phyloP scores from a whole-genome alignment of 2,888 invertebrate species.

The Plebejus argus region DNA sequence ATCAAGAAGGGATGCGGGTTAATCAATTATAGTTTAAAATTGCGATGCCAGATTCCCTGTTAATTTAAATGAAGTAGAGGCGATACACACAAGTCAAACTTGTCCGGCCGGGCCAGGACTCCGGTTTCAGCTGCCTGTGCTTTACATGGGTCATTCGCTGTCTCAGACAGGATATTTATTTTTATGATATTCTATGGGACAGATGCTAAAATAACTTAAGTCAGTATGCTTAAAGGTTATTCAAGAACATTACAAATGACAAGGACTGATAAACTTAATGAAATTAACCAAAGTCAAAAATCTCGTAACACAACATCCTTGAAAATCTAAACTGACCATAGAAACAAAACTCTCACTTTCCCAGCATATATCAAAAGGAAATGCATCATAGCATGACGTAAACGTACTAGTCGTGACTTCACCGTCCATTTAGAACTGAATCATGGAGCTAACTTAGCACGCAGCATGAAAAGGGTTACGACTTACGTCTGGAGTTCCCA shows the following conservation, averaged over 20 bases:
- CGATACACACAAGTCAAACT: conserved; percentile 12
- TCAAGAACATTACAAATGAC: neutral
- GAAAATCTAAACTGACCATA: neutral
- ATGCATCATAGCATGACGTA: conserved; percentile 21
- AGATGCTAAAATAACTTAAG: conserved; percentile 14
- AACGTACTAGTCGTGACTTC: conserved; percentile 27
- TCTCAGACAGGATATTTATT: neutral
- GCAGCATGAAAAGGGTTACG: neutral
- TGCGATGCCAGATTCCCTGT: neutral
- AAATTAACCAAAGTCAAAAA: neutral
- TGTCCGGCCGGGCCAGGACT: conserved; percentile 40
- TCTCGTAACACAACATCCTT: neutral
- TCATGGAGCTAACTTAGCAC: conserved; percentile 13
- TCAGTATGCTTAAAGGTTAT: neutral
- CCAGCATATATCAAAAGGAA: conserved; percentile 8
- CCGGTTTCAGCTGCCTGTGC: conserved; percentile 51
- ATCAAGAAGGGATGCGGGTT: no score
- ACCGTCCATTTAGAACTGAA: conserved; percentile 19
- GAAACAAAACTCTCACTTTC: conserved; percentile 23
- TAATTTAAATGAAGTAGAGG: neutral
- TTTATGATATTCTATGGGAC: conserved; percentile 4
- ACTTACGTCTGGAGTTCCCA: neutral
- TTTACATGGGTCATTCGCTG: conserved; percentile 2
- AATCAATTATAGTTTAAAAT: neutral
- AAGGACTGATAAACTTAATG: neutral